phyloP scores from a whole-genome alignment of 2,113 vertebrate species.

The Myrmecobius fasciatus region DNA sequence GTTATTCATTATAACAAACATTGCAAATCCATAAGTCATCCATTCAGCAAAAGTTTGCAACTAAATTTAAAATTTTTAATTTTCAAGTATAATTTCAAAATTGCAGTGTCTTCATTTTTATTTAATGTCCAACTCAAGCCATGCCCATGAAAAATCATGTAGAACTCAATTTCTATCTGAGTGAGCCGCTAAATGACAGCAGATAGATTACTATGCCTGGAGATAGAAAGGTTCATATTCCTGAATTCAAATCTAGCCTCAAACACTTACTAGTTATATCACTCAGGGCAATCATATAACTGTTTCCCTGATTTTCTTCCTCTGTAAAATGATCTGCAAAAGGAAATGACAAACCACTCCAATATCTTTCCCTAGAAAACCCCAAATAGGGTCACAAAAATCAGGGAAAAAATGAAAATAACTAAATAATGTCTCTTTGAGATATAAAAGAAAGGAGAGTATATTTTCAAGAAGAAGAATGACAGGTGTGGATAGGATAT shows the following conservation, averaged over 20 bases:
- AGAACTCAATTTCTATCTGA: conserved; percentile 33
- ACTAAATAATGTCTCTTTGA: background rate
- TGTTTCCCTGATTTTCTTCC: too few species aligned
- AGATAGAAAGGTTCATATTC: too few species aligned
- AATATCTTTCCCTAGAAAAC: too few species aligned
- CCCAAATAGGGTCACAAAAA: too few species aligned
- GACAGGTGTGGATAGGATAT: too few species aligned
- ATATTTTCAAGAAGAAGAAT: too few species aligned
- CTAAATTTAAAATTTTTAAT: conserved; percentile 36
- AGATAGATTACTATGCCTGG: background rate
- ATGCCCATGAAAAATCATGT: background rate
- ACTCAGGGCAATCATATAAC: too few species aligned
- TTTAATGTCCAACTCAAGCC: background rate
- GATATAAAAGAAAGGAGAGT: background rate
- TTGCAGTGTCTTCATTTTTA: background rate
- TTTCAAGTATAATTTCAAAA: conserved; percentile 26
- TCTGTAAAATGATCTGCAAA: too few species aligned
- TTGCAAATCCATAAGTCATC: background rate
- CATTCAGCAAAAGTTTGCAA: conserved; percentile 13
- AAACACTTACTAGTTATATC: too few species aligned
- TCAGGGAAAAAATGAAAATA: too few species aligned
- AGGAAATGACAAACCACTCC: too few species aligned
- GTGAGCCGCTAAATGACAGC: background rate
- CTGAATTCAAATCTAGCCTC: too few species aligned
- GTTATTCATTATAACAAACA: background rate